phyloP scores from a whole-genome alignment of 2,797 vertebrate species.

The Sorex maritimensis region DNA sequence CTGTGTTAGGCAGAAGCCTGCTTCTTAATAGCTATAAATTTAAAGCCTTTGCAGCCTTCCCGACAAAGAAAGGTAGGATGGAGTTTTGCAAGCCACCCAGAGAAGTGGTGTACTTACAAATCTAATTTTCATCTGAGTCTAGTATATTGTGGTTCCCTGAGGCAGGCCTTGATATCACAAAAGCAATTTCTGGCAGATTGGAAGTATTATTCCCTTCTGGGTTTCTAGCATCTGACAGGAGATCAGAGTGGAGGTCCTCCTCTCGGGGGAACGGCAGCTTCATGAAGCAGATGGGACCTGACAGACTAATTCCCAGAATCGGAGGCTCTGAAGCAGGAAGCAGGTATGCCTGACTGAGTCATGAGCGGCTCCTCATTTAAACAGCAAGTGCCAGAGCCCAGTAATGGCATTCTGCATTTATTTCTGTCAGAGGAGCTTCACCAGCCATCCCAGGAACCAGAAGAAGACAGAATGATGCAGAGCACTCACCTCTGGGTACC shows the following conservation, averaged over 20 bases:
- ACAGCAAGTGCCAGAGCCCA: conserved; percentile 77
- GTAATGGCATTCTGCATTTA: conserved; percentile 80
- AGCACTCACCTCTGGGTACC: conserved; percentile 21
- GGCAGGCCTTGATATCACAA: conserved; percentile 89
- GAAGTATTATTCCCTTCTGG: conserved; percentile 90
- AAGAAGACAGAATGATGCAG: conserved; percentile 73
- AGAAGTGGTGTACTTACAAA: conserved; percentile 88
- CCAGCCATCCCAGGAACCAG: conserved; percentile 79
- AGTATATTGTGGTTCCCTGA: conserved; percentile 89
- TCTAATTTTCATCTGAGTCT: conserved; percentile 90
- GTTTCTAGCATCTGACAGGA: conserved; percentile 88
- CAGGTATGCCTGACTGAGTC: conserved; percentile 82
- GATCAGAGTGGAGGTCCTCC: conserved; percentile 85
- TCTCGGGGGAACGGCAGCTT: conserved; percentile 88
- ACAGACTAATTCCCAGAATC: conserved; percentile 90
- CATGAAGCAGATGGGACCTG: conserved; percentile 91
- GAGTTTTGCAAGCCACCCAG: conserved; percentile 78
- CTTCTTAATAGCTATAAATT: conserved; percentile 85
- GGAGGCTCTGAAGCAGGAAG: conserved; percentile 88
- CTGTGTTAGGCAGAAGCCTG: conserved; percentile 71
- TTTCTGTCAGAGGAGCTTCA: conserved; percentile 73
- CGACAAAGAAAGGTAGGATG: conserved; percentile 73
- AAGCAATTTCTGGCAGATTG: conserved; percentile 92
- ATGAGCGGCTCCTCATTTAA: conserved; percentile 81
- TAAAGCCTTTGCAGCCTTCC: conserved; percentile 67